phyloP scores from a whole-genome alignment of 2,888 invertebrate species.

The Agonopterix subpropinquella region DNA sequence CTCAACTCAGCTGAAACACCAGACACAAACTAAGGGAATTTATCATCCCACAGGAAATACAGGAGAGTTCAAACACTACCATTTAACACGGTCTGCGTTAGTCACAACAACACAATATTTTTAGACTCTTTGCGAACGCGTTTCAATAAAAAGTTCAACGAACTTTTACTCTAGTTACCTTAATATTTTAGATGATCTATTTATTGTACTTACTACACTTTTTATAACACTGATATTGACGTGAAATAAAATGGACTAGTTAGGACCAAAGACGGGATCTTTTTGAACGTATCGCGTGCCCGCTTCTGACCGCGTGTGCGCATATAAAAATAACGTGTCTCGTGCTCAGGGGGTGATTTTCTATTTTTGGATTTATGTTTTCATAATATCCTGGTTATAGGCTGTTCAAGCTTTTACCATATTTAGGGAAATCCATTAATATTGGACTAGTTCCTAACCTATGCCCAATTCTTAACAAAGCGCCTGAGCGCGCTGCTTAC shows the following conservation, averaged over 20 bases:
- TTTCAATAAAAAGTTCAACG: slow-evolving; percentile 35
- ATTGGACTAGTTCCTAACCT: no score
- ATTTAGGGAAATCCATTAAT: no score
- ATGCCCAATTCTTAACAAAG: no score
- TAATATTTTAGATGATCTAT: no score
- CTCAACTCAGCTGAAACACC: slow-evolving; percentile 9
- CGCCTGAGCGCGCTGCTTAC: no score
- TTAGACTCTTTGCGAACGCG: slow-evolving; percentile 49
- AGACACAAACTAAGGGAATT: slow-evolving; percentile 6
- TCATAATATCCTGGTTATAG: no score
- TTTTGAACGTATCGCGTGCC: slow-evolving; percentile 43
- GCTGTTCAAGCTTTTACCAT: no score
- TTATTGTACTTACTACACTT: no score
- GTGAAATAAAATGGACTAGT: slow-evolving; percentile 13
- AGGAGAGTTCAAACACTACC: slow-evolving; percentile 47
- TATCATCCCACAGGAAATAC: slow-evolving; percentile 48
- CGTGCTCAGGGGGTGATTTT: slow-evolving; percentile 45
- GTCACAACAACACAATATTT: slow-evolving; percentile 66
- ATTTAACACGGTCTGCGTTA: slow-evolving; percentile 52
- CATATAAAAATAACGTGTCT: slow-evolving; percentile 44
- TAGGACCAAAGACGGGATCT: slow-evolving; percentile 65
- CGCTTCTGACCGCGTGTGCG: slow-evolving; percentile 27
- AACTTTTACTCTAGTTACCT: slow-evolving; percentile 27
- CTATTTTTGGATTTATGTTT: slow-evolving; percentile 43
- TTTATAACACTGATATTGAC: no score